Percentiles rank a stretch among this genome's conserved stretches.
Conservation (phyloP, 2,888 invertebrate genomes). For the Dione juno region DNA sequence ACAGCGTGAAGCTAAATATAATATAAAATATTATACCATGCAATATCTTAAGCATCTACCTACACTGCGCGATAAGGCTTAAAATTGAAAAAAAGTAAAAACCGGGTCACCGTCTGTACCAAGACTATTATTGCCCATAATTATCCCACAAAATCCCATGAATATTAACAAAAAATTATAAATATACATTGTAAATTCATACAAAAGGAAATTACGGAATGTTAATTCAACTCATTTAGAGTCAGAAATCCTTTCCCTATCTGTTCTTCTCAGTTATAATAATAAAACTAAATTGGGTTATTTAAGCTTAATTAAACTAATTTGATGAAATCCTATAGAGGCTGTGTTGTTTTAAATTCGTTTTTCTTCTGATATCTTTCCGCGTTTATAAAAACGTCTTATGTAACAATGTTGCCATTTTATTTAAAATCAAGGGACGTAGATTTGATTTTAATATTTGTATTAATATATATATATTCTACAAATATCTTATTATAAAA, state of each 20-base stretch:
- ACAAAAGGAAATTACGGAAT: slow-evolving; percentile 1
- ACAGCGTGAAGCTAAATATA: too few relatives aligned
- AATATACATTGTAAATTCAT: background rate
- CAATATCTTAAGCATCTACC: too few relatives aligned
- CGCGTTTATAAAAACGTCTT: background rate
- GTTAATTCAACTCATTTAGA: slow-evolving; percentile 14
- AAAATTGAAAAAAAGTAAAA: too few relatives aligned
- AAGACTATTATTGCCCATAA: too few relatives aligned
- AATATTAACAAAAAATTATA: too few relatives aligned
- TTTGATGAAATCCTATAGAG: slow-evolving; percentile 5
- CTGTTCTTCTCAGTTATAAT: slow-evolving; percentile 24
- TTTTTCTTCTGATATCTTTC: background rate
- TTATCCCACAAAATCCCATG: too few relatives aligned
- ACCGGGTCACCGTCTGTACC: too few relatives aligned
- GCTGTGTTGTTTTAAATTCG: background rate
- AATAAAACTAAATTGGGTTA: slow-evolving; percentile 28
- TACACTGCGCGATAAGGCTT: too few relatives aligned
- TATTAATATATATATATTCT: too few relatives aligned
- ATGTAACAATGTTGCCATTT: background rate
- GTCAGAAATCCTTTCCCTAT: slow-evolving; percentile 22
- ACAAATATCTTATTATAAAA: too few relatives aligned
- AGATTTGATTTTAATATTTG: background rate
- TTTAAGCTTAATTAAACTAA: slow-evolving; percentile 26
- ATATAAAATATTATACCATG: too few relatives aligned
- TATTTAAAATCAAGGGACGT: background rate